Percentiles rank a stretch among this genome's conserved stretches.
Conservation (phyloP, 2,797 vertebrate genomes). For the Coluber constrictor region DNA sequence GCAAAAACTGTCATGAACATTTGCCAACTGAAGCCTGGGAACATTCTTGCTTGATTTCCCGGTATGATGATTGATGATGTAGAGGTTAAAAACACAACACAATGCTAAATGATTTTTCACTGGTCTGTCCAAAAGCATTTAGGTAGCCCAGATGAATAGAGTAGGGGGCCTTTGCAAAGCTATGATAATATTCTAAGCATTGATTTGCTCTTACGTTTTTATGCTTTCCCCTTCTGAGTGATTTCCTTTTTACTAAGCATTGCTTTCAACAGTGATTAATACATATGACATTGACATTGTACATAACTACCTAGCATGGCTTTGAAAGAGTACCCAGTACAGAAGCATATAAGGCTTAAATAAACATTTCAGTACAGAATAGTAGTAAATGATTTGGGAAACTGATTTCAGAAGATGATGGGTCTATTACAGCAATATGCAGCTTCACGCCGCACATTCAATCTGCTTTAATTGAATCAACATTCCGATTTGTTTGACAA, state of each 20-base stretch:
- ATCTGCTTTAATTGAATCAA: background rate
- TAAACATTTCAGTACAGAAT: background rate
- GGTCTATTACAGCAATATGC: background rate
- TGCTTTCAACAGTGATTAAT: conserved; percentile 6
- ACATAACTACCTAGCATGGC: background rate
- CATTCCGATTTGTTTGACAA: background rate
- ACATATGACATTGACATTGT: background rate
- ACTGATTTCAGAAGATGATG: background rate
- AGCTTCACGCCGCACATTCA: background rate
- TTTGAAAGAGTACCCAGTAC: rapidly evolving
- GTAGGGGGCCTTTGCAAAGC: background rate
- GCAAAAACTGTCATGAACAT: background rate
- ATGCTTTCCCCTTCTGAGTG: background rate
- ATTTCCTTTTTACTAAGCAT: background rate
- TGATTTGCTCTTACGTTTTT: background rate
- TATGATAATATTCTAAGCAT: background rate
- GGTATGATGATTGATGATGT: background rate
- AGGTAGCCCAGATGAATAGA: background rate
- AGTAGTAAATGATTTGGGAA: background rate
- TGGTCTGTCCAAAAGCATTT: background rate
- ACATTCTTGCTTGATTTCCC: background rate
- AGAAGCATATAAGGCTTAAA: background rate
- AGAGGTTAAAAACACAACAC: background rate
- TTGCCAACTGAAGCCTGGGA: background rate
- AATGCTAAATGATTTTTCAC: background rate